Conservation (phyloP, 2,888 invertebrate species). For the Lathronympha strigana region DNA sequence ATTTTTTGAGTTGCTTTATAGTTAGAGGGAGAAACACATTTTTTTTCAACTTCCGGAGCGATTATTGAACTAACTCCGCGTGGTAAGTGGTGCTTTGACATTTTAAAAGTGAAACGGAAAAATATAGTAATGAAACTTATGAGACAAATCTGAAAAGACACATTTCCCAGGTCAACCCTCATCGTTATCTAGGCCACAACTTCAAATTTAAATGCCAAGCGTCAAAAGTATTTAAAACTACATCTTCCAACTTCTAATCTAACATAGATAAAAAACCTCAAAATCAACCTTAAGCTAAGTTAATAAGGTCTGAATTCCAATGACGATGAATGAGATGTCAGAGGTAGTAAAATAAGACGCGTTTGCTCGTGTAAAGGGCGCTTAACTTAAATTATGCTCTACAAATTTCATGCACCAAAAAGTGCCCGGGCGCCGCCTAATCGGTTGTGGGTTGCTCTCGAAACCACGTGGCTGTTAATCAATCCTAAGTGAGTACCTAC, state of each 20-base stretch:
- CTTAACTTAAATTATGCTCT: slow-evolving; percentile 24
- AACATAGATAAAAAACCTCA: neutral
- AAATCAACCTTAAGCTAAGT: neutral
- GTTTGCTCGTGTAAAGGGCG: slow-evolving; percentile 10
- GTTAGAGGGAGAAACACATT: too few relatives aligned
- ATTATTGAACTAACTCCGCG: too few relatives aligned
- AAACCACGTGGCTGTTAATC: neutral
- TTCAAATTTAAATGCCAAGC: slow-evolving; percentile 28
- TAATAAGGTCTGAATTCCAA: neutral
- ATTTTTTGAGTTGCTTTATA: too few relatives aligned
- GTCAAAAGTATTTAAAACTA: slow-evolving; percentile 2
- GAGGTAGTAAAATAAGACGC: slow-evolving; percentile 8
- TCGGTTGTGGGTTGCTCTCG: slow-evolving; percentile 47
- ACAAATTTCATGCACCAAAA: slow-evolving; percentile 47
- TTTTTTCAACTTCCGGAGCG: too few relatives aligned
- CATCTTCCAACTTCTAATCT: neutral
- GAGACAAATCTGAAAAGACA: slow-evolving; percentile 12
- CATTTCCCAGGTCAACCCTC: slow-evolving; percentile 13
- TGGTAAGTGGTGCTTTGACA: too few relatives aligned
- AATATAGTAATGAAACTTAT: neutral
- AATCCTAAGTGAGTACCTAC: too few relatives aligned
- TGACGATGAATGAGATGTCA: neutral
- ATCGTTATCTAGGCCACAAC: slow-evolving; percentile 21
- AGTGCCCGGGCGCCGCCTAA: slow-evolving; percentile 52
- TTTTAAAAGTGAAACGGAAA: neutral